Evolutionary conservation across 2,797 vertebrate species (phyloP).

Genomic region (Danio albolineatus): DNA sequence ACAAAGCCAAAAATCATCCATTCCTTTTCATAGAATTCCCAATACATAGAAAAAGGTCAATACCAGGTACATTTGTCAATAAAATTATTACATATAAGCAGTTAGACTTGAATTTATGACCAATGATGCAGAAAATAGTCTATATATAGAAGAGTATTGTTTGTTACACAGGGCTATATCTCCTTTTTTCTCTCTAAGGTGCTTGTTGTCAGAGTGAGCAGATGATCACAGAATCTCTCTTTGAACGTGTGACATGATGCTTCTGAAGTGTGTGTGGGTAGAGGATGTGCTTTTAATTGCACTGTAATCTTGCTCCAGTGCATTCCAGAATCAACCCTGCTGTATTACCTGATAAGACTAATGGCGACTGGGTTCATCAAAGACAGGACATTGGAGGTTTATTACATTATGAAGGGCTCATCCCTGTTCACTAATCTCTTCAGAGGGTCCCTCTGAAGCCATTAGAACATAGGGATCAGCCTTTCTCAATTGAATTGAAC

Average conservation of each 20-base stretch:
- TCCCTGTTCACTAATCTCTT: no score
- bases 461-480: no score
- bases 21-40: no score
- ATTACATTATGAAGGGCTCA: no score
- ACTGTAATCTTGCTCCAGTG: conserved; percentile 51
- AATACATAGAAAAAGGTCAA: not conserved
- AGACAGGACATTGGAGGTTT: not conserved
- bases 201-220: not conserved
- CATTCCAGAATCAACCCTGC: conserved; percentile 18
- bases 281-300: conserved; percentile 48
- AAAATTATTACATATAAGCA: not conserved
- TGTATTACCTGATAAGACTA: conserved; percentile 11
- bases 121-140: not conserved
- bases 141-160: not conserved
- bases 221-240: conserved; percentile 10
- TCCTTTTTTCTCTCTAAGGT: no score
- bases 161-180: not conserved
- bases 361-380: not conserved
- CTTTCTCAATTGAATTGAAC: no score
- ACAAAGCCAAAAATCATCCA: no score
- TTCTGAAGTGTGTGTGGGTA: conserved; percentile 51
- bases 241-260: conserved; percentile 30
- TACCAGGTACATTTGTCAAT: not conserved
- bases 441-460: no score
- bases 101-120: not conserved